Percentiles rank a stretch among this genome's conserved stretches.
These are phyloP conservation scores for Campoletis raptor DNA, from an alignment of 2,888 invertebrate species.

Conservation along the genomic window DNA sequence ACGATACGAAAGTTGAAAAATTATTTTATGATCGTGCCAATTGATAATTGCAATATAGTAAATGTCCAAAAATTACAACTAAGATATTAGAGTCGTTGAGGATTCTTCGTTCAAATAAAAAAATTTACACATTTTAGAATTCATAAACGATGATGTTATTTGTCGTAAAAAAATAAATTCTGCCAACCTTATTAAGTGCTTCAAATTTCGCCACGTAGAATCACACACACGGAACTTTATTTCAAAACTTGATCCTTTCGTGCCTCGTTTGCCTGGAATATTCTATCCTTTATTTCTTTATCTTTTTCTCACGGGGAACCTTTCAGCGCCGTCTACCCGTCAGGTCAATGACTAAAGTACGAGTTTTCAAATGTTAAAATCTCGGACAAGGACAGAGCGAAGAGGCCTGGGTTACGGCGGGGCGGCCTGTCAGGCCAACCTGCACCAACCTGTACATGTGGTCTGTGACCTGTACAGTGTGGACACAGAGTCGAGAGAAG, in stretches of 20 bases:
- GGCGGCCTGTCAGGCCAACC: slow-evolving; percentile 68
- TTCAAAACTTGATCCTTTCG: neutral
- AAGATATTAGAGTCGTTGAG: neutral
- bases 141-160: neutral
- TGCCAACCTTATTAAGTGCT: neutral
- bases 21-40: no score
- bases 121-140: no score
- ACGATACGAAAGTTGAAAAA: no score
- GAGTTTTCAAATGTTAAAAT: slow-evolving; percentile 73
- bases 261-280: neutral
- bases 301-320: slow-evolving; percentile 39
- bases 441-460: slow-evolving; percentile 69
- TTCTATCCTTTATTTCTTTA: slow-evolving; percentile 33
- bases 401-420: slow-evolving; percentile 44
- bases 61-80: neutral
- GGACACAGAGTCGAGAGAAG: slow-evolving; percentile 39
- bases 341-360: slow-evolving; percentile 76
- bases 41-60: neutral
- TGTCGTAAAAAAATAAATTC: neutral
- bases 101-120: no score
- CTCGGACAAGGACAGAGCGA: slow-evolving; percentile 70
- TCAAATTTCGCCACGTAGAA: neutral
- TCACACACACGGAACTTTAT: neutral
- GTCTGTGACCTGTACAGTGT: slow-evolving; percentile 68
- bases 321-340: slow-evolving; percentile 78